Base-by-base conservation (phyloP, 2,888 invertebrate species). In the Ferrisia virgata region DNA sequence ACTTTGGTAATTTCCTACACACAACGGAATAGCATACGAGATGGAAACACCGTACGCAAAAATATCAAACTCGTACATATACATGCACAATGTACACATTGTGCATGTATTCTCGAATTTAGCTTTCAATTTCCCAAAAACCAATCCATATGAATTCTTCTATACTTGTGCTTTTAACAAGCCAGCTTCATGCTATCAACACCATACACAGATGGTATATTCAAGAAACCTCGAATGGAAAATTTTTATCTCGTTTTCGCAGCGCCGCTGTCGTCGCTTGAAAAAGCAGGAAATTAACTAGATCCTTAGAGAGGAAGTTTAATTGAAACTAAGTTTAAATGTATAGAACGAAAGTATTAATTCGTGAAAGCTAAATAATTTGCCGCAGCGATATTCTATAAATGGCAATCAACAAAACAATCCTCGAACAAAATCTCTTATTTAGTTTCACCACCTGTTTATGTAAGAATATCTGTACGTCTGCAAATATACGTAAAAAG, bases 321-420 rank as follows among this genome's bases (percentile, higher is more conserved):
- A 72, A 72, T 72, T 72, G 72, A 72, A 72, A 72, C 72, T 72
- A 72, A 72, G 72, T 72, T 72, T 72, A 33, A 72, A 72, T 36
- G 72, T 36, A 72, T 31, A 33, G n/a, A 72, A 31, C 18, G 72
- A 72, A 72, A 72, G 33, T 33, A 72, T 72, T 72, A 33, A 72
- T 72, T 72, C 31, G 33, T 72, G 33, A 72, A 72, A 33, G 72
- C 72, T 72, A 72, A 25, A 72, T 72, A 72, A 72, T 72, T 72
- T 36, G n/a, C 72, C 15, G 72, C 33, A 33, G 58, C 58, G 28
- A 64, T 64, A 64, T 64, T 64, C 58, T 64, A 64, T 64, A 25
- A 64, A 64, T 64, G 28, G 28, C 11, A 64, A 64, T 64, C 25
- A 64, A 64, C 58, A 64, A 64, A 64, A 64, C 58, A 28, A n/a